Percentiles rank a stretch among this genome's conserved stretches.
These are phyloP conservation scores for Protonibea diacanthus DNA, from an alignment of 2,797 vertebrate species.

Conservation along the genomic window DNA sequence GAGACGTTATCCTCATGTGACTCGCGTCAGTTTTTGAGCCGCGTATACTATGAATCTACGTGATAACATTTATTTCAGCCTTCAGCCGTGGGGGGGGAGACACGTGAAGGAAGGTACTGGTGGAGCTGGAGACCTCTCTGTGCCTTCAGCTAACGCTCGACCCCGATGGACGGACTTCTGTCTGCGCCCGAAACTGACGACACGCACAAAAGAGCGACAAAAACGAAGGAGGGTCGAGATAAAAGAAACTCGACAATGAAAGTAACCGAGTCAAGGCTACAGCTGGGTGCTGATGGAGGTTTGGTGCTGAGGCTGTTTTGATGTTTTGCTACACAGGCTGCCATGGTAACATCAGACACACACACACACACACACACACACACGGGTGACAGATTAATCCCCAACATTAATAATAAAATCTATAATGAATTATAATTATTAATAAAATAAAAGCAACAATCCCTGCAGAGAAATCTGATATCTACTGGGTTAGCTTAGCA, in stretches of 20 bases:
- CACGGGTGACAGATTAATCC: too few relatives aligned
- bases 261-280: constrained; percentile 24
- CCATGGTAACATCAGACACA: background rate
- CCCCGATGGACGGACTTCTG: background rate
- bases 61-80: constrained; percentile 1
- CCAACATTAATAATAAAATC: too few relatives aligned
- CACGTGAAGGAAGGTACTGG: constrained; percentile 7
- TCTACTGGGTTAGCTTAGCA: too few relatives aligned
- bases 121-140: constrained; percentile 15
- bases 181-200: background rate
- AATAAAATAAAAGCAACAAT: too few relatives aligned
- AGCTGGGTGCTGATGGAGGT: constrained; percentile 19
- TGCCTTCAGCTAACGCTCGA: background rate
- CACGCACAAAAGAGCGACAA: background rate
- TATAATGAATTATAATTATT: too few relatives aligned
- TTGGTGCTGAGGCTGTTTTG: background rate
- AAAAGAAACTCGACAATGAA: background rate
- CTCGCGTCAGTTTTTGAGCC: background rate
- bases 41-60: background rate
- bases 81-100: too few relatives aligned
- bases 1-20: constrained; percentile 1
- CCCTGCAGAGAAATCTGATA: too few relatives aligned
- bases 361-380: too few relatives aligned
- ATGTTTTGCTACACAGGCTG: constrained; percentile 13
- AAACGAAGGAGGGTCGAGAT: background rate